Evolutionary conservation across 1,140 invertebrate species (phyloP).

Genomic region (Rhizoglyphus robini): DNA sequence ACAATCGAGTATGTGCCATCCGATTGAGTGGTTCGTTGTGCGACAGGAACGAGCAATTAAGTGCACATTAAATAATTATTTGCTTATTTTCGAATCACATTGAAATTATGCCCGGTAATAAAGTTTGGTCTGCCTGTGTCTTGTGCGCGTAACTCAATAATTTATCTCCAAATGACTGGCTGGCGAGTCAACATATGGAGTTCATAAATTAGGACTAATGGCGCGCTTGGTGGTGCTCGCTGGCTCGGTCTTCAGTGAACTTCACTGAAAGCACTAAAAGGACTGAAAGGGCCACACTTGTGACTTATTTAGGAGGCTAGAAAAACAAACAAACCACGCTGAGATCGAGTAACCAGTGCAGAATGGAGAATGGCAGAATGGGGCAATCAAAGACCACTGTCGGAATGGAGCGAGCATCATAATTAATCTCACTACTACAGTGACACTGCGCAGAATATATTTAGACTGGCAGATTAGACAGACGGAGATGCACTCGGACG

Average conservation of each 20-base stretch:
- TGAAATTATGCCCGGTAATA: constrained; percentile 7
- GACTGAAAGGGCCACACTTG: no score
- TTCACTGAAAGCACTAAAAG: neutral
- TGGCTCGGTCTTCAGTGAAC: neutral
- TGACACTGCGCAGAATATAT: no score
- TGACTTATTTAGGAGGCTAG: neutral
- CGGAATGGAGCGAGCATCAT: no score
- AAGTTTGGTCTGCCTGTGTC: neutral
- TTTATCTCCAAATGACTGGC: constrained; percentile 8
- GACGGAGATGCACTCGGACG: no score
- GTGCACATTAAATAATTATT: neutral
- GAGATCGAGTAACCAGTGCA: constrained; percentile 2
- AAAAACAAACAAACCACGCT: constrained; percentile 5
- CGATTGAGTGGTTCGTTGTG: neutral
- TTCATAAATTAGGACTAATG: constrained; percentile 12
- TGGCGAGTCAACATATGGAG: constrained; percentile 4
- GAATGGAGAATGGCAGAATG: neutral
- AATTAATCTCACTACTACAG: no score
- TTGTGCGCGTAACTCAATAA: neutral
- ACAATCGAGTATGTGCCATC: neutral
- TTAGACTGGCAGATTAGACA: no score
- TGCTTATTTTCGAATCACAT: neutral
- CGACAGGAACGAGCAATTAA: constrained; percentile 13
- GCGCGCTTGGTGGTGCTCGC: neutral
- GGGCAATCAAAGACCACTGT: no score